phyloP scores from a whole-genome alignment of 1,140 invertebrate species.

The Penaeus chinensis region DNA sequence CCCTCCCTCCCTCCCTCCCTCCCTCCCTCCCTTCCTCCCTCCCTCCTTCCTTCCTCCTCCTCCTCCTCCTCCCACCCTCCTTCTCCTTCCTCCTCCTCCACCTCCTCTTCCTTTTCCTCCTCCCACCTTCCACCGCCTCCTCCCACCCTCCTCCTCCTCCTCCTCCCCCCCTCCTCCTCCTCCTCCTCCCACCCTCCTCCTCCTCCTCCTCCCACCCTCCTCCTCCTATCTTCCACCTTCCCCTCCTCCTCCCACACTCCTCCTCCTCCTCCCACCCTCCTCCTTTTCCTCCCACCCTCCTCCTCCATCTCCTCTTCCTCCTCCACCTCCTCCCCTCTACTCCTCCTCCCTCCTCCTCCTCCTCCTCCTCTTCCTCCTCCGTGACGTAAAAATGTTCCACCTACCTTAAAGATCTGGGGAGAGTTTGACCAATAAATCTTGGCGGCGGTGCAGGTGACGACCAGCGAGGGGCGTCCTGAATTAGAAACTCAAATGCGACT shows the following conservation, averaged over 20 bases:
- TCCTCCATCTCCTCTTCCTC: too few species aligned
- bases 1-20: too few species aligned
- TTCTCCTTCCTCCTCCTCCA: background rate
- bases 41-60: background rate
- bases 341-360: background rate
- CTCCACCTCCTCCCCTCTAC: background rate
- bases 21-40: background rate
- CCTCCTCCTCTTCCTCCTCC: background rate
- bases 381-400: background rate
- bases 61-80: background rate
- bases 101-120: too few species aligned
- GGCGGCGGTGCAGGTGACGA: conserved; percentile 23
- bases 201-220: background rate
- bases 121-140: too few species aligned
- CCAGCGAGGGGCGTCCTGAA: background rate
- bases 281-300: background rate
- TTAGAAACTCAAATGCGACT: background rate
- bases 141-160: background rate
- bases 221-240: background rate
- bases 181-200: background rate
- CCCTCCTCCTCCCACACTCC: background rate
- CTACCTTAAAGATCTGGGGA: conserved; percentile 41
- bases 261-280: background rate
- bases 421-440: conserved; percentile 51
- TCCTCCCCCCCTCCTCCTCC: background rate